A percentile compares a stretch with the other conserved stretches of the same genome.
These are phyloP conservation scores for Mayetiola destructor DNA, from an alignment of 2,888 invertebrate species.

Conservation along the genomic window DNA sequence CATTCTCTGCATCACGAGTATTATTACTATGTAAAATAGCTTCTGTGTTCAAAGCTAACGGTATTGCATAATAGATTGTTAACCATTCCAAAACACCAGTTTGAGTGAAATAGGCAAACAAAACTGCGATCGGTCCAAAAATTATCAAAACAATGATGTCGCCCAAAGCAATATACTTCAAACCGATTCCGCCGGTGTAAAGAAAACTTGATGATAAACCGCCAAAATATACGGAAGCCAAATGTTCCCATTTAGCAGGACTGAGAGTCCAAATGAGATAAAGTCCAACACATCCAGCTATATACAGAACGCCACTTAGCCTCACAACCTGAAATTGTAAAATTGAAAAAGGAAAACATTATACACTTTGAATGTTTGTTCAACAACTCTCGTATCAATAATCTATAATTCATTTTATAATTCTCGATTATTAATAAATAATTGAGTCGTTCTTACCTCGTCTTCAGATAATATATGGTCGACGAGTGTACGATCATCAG, in stretches of 20 bases:
- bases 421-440: background rate
- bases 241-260: constrained; percentile 85
- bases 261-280: constrained; percentile 62
- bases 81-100: constrained; percentile 83
- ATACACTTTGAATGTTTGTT: constrained; percentile 1
- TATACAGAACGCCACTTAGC: constrained; percentile 75
- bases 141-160: constrained; percentile 83
- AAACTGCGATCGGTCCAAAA: constrained; percentile 86
- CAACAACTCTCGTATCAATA: background rate
- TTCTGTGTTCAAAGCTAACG: constrained; percentile 84
- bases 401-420: background rate
- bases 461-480: constrained; percentile 75
- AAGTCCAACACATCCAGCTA: constrained; percentile 73
- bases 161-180: constrained; percentile 89
- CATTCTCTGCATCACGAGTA: constrained; percentile 78
- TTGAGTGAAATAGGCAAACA: constrained; percentile 87
- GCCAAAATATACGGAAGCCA: constrained; percentile 88
- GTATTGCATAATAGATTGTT: constrained; percentile 85
- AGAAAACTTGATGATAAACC: constrained; percentile 88
- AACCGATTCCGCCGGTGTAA: constrained; percentile 91
- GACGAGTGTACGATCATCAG: constrained; percentile 88
- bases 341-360: constrained; percentile 14
- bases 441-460: constrained; percentile 33
- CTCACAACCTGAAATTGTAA: constrained; percentile 59
- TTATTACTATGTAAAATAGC: constrained; percentile 93